phyloP scores from a whole-genome alignment of 2,888 invertebrate species.

The Cephonodes hylas region DNA sequence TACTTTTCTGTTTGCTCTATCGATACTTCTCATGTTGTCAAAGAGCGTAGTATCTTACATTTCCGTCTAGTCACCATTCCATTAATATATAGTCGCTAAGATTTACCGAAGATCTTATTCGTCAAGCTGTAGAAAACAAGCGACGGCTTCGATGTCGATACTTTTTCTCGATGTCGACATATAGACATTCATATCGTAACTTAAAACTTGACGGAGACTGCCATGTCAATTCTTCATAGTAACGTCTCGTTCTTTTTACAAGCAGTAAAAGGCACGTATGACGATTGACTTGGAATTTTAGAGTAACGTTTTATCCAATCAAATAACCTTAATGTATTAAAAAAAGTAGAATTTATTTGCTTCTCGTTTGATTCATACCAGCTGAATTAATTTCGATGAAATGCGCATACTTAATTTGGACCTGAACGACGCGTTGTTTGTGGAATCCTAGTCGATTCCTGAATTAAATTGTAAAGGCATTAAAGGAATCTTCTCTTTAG shows the following conservation, averaged over 20 bases:
- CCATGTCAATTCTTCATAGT: slow-evolving; percentile 19
- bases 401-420: background rate
- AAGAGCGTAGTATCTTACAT: too few relatives aligned
- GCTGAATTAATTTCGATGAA: slow-evolving; percentile 10
- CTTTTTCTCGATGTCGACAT: background rate
- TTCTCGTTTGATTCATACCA: slow-evolving; percentile 4
- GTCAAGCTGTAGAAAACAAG: background rate
- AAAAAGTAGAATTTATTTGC: background rate
- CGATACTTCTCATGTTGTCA: too few relatives aligned
- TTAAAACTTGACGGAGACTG: slow-evolving; percentile 9
- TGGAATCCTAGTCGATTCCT: background rate
- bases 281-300: slow-evolving; percentile 22
- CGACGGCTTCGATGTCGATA: slow-evolving; percentile 3
- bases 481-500: slow-evolving; percentile 1
- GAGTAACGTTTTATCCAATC: slow-evolving; percentile 4
- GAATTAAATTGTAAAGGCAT: background rate
- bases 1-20: too few relatives aligned
- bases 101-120: background rate
- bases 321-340: background rate
- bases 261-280: slow-evolving; percentile 30
- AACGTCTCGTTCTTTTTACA: slow-evolving; percentile 38
- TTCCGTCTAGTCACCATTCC: background rate
- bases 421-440: background rate
- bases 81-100: background rate
- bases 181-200: slow-evolving; percentile 5